Evolutionary conservation across 2,888 invertebrate genomes (phyloP).

Genomic region (Eulithis prunata): DNA sequence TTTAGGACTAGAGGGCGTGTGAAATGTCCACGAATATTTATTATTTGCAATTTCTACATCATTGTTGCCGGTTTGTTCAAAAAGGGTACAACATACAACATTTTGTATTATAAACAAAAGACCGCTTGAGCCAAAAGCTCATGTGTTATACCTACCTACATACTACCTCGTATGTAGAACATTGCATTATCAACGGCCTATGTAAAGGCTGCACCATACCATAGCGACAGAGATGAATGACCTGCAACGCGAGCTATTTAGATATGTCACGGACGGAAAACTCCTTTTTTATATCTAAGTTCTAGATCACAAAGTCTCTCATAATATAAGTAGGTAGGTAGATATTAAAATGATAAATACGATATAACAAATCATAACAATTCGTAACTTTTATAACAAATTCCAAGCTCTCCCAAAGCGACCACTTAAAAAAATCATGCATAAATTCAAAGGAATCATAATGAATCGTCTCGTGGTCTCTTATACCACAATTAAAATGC

Average conservation of each 20-base stretch:
- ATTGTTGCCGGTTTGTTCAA: too few relatives aligned
- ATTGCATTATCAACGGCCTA: neutral
- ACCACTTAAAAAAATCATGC: conserved; percentile 44
- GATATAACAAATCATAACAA: conserved; percentile 8
- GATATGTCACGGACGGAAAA: conserved; percentile 9
- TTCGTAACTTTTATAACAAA: conserved; percentile 14
- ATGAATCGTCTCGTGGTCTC: conserved; percentile 52
- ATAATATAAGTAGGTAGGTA: too few relatives aligned
- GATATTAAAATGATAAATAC: neutral
- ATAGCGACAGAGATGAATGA: conserved; percentile 2
- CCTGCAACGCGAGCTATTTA: neutral
- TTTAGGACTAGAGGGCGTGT: too few relatives aligned
- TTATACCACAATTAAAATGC: conserved; percentile 65
- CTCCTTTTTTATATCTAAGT: neutral
- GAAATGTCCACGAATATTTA: too few relatives aligned
- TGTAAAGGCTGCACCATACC: neutral
- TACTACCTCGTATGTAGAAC: neutral
- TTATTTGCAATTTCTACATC: neutral
- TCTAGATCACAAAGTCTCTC: too few relatives aligned
- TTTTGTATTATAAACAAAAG: neutral
- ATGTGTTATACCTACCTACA: neutral
- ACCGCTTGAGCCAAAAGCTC: neutral
- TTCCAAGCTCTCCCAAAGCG: conserved; percentile 18
- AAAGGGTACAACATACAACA: too few relatives aligned
- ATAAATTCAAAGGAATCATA: conserved; percentile 52